Base-by-base conservation (phyloP, 2,113 vertebrate species). In the Fulmarus glacialis region DNA sequence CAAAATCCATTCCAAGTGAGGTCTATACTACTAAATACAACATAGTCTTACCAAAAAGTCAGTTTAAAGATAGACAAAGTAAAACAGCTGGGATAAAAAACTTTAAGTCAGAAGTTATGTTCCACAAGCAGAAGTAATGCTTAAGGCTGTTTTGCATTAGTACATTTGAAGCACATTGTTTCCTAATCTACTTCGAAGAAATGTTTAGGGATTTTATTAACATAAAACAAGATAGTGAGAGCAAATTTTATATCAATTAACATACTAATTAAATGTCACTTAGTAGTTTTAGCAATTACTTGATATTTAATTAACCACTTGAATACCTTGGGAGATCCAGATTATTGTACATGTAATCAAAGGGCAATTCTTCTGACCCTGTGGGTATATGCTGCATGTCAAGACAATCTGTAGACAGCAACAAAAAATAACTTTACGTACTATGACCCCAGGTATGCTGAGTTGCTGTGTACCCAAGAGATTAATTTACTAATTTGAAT, bases 251-350 rank as follows among this genome's bases (percentile, higher is more conserved):
- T 97, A 98, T 97, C 95, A 98, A 98, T 98, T 98, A 98, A 95
- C 98, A 96, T 97, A 96, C 96, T 98, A 98, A 98, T 98, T 98
- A 98, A 97, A 98, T 97, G 97, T 98, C 97, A 98, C 84, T 98
- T 98, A 96, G 96, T 95, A 95, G 97, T 97, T 97, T 97, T 97
- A 96, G 96, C 96, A 98, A 97, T 98, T 97, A 98, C 89, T 97
- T 97, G 95, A 97, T 97, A 97, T 98, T 98, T 98, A 98, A 98
- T 98, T 98, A 98, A 97, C 93, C 78, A 97, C 94, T 97, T 96
- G 93, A 96, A 90, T 97, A 96, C 88, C 93, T 97, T 96, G 97
- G 96, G 96, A 98, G 47, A 79, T 94, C 83, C 52, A 75, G 67
- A 96, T 97, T 94, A 89, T 93, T 96, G 97, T 97, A 96, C 91